These are phyloP conservation scores for Eupeodes luniger DNA, from an alignment of 2,888 invertebrate species.

Conservation along the genomic window DNA sequence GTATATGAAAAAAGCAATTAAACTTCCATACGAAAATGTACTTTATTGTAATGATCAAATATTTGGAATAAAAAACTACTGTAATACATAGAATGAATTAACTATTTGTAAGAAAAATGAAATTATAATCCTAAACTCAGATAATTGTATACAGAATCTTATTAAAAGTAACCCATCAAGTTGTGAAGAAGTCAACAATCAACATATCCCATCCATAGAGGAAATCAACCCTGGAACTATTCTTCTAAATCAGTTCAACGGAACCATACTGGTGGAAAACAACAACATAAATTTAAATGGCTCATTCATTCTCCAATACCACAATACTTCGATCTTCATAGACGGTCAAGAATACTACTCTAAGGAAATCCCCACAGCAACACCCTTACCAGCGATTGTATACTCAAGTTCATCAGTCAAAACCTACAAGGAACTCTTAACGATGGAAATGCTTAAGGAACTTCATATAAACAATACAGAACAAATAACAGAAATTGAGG, in stretches of 20 bases:
- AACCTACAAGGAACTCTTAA: slow-evolving; percentile 22
- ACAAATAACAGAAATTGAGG: slow-evolving; percentile 16
- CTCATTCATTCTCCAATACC: slow-evolving; percentile 19
- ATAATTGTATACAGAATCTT: slow-evolving; percentile 27
- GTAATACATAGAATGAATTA: slow-evolving; percentile 25
- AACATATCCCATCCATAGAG: slow-evolving; percentile 30
- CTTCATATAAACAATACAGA: slow-evolving; percentile 19
- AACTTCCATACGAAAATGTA: slow-evolving; percentile 18
- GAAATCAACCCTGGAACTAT: slow-evolving; percentile 31
- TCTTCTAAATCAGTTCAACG: slow-evolving; percentile 3
- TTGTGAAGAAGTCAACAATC: slow-evolving; percentile 31
- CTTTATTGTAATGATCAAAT: slow-evolving; percentile 17
- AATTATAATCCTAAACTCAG: slow-evolving; percentile 7
- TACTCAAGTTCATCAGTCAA: slow-evolving; percentile 12
- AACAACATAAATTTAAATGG: slow-evolving; percentile 18
- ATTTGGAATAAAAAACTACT: slow-evolving; percentile 8
- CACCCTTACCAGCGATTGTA: slow-evolving; percentile 31
- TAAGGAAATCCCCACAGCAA: slow-evolving; percentile 1
- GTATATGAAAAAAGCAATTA: neutral
- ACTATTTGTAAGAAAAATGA: slow-evolving; percentile 20
- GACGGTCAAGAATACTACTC: slow-evolving; percentile 1
- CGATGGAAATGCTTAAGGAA: slow-evolving; percentile 25
- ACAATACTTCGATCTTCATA: slow-evolving; percentile 20
- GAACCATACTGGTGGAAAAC: slow-evolving; percentile 9
- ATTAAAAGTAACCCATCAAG: slow-evolving; percentile 21